Conservation (phyloP, 2,888 invertebrate species). For the Tricholauxania praeusta region DNA sequence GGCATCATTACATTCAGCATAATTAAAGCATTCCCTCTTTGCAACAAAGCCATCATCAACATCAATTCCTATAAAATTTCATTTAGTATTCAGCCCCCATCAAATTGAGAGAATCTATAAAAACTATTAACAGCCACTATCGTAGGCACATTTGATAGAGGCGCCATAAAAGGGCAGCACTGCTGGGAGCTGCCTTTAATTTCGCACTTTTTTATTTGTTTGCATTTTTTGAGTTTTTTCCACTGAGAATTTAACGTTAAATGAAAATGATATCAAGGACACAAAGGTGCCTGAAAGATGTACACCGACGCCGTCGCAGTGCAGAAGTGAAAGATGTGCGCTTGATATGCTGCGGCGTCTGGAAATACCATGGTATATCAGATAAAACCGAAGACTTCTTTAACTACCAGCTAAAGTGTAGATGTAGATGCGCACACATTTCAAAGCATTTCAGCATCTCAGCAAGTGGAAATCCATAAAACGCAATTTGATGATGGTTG, state of each 20-base stretch:
- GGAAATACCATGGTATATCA: background rate
- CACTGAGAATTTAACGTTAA: background rate
- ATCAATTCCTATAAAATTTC: too few species aligned
- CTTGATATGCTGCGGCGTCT: background rate
- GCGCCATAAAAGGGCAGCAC: slow-evolving; percentile 27
- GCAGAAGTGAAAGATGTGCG: background rate
- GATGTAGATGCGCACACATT: slow-evolving; percentile 11
- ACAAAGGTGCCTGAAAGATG: slow-evolving; percentile 1
- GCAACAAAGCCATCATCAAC: too few species aligned
- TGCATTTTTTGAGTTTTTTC: slow-evolving; percentile 4
- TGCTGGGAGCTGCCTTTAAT: slow-evolving; percentile 7
- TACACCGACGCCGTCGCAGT: background rate
- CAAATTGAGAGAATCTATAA: too few species aligned
- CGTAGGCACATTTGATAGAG: background rate
- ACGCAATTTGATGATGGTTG: slow-evolving; percentile 15
- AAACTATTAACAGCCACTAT: too few species aligned
- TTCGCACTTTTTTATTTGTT: slow-evolving; percentile 15
- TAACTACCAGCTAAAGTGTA: background rate
- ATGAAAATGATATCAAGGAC: too few species aligned
- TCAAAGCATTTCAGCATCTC: slow-evolving; percentile 6
- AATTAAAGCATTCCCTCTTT: too few species aligned
- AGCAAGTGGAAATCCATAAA: slow-evolving; percentile 27
- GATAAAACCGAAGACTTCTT: slow-evolving; percentile 8
- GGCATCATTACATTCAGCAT: too few species aligned
- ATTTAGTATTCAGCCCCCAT: too few species aligned